These are phyloP conservation scores for Bathynomus jamesi DNA, from an alignment of 1,140 invertebrate genomes.

Conservation along the genomic window DNA sequence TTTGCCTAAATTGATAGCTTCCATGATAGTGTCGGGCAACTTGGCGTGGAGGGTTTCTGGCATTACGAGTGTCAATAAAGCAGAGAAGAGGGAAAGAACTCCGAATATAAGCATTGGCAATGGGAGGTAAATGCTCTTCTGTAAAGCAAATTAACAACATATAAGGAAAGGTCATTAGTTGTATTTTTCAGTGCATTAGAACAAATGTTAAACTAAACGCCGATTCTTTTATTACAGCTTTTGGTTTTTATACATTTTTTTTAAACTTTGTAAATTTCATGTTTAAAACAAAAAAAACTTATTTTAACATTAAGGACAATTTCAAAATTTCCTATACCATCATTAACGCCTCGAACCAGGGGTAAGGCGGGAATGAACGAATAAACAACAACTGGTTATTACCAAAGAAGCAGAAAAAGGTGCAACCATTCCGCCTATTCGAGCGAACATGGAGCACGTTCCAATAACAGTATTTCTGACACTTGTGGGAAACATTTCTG, in stretches of 20 bases:
- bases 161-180: neutral
- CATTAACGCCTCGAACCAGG: too few relatives aligned
- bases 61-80: neutral
- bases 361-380: too few relatives aligned
- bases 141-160: too few relatives aligned
- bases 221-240: neutral
- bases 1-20: neutral
- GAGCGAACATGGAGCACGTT: slow-evolving; percentile 11
- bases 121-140: neutral
- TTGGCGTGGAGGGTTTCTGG: neutral
- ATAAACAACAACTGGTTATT: too few relatives aligned
- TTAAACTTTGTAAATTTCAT: neutral
- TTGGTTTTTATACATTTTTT: neutral
- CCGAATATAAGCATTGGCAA: neutral
- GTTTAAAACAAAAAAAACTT: neutral
- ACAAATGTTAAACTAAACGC: neutral
- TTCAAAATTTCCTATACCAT: neutral
- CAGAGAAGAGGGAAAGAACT: neutral
- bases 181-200: neutral
- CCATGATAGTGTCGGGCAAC: neutral
- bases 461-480: slow-evolving; percentile 15
- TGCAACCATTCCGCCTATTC: slow-evolving; percentile 15
- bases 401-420: slow-evolving; percentile 14
- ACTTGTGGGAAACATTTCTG: slow-evolving; percentile 47
- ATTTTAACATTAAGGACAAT: neutral